Conservation (phyloP, 1,140 invertebrate genomes). For the Drosophila paulistorum region DNA sequence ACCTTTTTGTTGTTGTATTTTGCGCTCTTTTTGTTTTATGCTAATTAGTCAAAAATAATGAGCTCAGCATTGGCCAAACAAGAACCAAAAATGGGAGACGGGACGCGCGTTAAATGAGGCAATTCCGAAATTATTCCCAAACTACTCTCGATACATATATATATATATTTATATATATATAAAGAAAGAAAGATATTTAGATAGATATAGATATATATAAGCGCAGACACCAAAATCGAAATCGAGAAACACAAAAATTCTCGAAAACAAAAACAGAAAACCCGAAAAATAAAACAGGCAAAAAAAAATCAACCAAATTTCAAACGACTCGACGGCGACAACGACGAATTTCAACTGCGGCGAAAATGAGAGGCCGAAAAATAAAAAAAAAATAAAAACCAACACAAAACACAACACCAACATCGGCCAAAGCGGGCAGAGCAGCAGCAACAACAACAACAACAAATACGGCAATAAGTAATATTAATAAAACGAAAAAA, state of each 20-base stretch:
- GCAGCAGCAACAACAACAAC: constrained; percentile 24
- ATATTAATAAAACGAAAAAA: constrained; percentile 48
- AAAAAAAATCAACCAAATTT: constrained; percentile 55
- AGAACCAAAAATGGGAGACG: constrained; percentile 7
- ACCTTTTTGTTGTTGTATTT: constrained; percentile 25
- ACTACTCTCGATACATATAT: constrained; percentile 35
- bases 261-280: constrained; percentile 47
- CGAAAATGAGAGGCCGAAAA: constrained; percentile 66
- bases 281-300: constrained; percentile 29
- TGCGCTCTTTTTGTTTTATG: constrained; percentile 69
- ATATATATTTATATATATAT: constrained; percentile 3
- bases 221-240: constrained; percentile 33
- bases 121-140: constrained; percentile 45
- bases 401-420: neutral
- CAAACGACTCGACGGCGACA: constrained; percentile 54
- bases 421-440: constrained; percentile 28
- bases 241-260: constrained; percentile 53
- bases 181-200: constrained; percentile 48
- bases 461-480: constrained; percentile 55
- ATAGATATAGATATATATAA: constrained; percentile 42
- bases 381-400: constrained; percentile 15
- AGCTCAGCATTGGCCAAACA: constrained; percentile 64
- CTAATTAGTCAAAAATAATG: constrained; percentile 72
- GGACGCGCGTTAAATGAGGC: constrained; percentile 17
- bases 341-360: constrained; percentile 77